Base-by-base conservation (phyloP, 2,113 vertebrate species). In the Platysteira castanea region DNA sequence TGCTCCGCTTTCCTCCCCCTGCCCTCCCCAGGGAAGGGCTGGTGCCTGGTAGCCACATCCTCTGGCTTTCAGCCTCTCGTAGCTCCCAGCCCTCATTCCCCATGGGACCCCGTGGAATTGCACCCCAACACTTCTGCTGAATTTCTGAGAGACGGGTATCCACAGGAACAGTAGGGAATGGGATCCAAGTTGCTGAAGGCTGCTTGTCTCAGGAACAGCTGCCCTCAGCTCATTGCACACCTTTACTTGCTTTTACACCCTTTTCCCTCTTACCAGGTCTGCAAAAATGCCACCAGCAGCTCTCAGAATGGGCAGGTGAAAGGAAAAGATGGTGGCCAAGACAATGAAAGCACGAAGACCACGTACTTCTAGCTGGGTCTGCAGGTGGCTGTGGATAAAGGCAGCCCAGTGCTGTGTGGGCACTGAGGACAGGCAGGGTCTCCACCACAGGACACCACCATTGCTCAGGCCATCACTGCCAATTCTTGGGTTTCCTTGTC, bases 291-390 rank as follows among this genome's bases (percentile, higher is more conserved):
- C 84, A 83, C 59, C 39, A 69, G 61, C 3, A 4, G 21, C 63
- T 44, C 93, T 57, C 91, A 90, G 80, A 93, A 96, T 3, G 82
- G 79, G 65, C 56, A 60, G 1, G 2, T 84, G 49, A 95, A 92
- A 82, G 79, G 30, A 53, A 82, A 94, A 80, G 87, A 26, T 24
- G 53, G 14, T 37, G 79, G 10, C 39, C 84, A 47, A 50, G 78
- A 89, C 63, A 49, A 56, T 5, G 87, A 95, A 31, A 23, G 14
- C 37, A 60, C 39, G 3, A 95, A 42, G 84, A 90, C n/a, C 59
- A 97, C 97, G 5, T 44, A 35, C 21, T 85, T 97, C 61, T 97
- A 97, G 73, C 31, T 56, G 52, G 7, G 6, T 47, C 24, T 79
- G 60, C 56, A 20, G 64, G 50, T 2, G 20, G 44, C 44, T 31